Evolutionary conservation across 2,888 invertebrate genomes (phyloP), one percentile per base, ranked within the genome.

Genomic region (Platerodrilus igneus): DNA sequence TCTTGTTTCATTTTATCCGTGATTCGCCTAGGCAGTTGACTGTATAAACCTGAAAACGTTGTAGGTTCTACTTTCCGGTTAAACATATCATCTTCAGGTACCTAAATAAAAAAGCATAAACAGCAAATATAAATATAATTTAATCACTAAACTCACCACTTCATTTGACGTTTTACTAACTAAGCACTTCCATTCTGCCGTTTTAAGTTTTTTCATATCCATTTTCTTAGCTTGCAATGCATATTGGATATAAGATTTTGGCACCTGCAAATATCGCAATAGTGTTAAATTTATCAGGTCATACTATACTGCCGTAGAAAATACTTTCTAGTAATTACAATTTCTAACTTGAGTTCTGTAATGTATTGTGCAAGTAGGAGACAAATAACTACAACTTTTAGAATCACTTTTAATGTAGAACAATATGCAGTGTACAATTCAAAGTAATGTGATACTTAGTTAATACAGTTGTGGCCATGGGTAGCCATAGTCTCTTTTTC

Each of bases 151-250:
- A 3, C 63, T 63, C 2, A 63, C 66, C 16, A 60, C 58, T 1
- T 62, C 53, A 3, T 67, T 60, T 27, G 60, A 57, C 1, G 38
- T 25, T 11, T 43, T 18, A 13, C 66, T 66, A 0, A 70, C 72
- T 5, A 89, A 66, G 47, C 81, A 64, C 22, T 74, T 73, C 81
- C 86, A 87, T 46, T 89, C 82, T 34, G 78, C 75, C n/a, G 72
- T 70, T 62, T 92, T 92, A 26, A 92, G 66, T 59, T 79, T 82
- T 56, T 83, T 85, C 79, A 92, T 90, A 58, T 93, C 88, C 23
- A 92, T 79, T 41, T 83, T 86, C 61, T 92, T 92, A 3, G 92
- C 87, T 37, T 82, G 76, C 67, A 82, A 79, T 3, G 90, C 86
- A 64, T 87, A 91, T 0, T 81, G 78, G 44, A 92, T 83, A 56